phyloP scores from a whole-genome alignment of 2,888 invertebrate species.

The Acrobasis repandana region DNA sequence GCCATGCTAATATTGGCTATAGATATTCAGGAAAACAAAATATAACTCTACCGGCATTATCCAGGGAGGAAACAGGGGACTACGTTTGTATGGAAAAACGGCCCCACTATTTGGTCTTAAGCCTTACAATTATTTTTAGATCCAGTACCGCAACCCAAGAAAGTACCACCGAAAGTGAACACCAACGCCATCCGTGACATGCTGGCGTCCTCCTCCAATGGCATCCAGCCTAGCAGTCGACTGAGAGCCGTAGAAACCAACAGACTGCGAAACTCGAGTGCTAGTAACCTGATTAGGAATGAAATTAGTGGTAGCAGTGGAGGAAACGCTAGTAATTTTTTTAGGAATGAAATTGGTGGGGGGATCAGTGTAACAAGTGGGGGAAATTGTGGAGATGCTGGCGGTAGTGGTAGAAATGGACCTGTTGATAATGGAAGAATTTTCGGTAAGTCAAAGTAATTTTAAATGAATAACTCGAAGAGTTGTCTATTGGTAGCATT shows the following conservation, averaged over 20 bases:
- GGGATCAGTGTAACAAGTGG: background rate
- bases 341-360: no score
- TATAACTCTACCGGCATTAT: no score
- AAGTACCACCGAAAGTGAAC: constrained; percentile 33
- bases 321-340: no score
- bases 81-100: no score
- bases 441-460: background rate
- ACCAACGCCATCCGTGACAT: constrained; percentile 1
- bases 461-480: background rate
- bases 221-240: background rate
- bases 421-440: background rate
- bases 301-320: background rate
- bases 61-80: no score
- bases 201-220: constrained; percentile 10
- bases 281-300: background rate
- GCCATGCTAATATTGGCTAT: no score
- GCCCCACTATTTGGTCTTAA: no score
- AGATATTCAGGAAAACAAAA: no score
- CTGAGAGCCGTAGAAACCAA: background rate
- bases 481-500: no score
- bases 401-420: background rate
- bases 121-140: constrained; percentile 48
- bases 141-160: constrained; percentile 68
- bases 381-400: background rate
- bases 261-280: background rate